Evolutionary conservation across 2,797 vertebrate genomes (phyloP), one percentile per base, ranked within the genome.

Genomic region (Gymnopithys bicolor): DNA sequence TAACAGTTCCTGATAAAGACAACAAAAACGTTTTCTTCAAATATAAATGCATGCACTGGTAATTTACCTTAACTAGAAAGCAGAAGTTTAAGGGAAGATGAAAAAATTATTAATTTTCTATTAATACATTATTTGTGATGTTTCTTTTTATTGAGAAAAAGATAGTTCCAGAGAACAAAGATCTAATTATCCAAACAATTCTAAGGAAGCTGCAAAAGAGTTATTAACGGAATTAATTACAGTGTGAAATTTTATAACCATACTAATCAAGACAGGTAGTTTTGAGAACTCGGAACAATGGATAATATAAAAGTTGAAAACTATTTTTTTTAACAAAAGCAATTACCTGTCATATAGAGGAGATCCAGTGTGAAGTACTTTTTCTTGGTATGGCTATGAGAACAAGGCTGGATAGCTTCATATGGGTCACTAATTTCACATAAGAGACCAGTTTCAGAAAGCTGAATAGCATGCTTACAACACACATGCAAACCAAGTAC

Each of bases 1-100:
- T 15, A 9, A n/a, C 9, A 63, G 22, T 43, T 88, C 19, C 33
- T 89, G 28, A 69, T 17, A 25, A 90, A 51, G 11, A 73, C 28
- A 80, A 37, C 7, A 82, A 90, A 91, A 90, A 12, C 13, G 11
- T 55, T 82, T 94, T 94, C 84, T 87, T 71, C 17, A 90, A 53
- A 69, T 77, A 82, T 25, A 75, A 89, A 86, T 74, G 19, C 33
- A 55, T 60, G 32, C n/a, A 74, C 27, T 76, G 5, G 12, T 59
- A 58, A 84, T 62, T 87, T 91, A 25, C 28, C 84, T 81, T 39
- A 13, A 73, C 55, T n/a, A 69, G 46, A 93, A 95, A 69, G 41
- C 3, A 10, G 8, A 79, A 87, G 28, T 45, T 48, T 63, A 76
- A 89, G 33, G 27, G 15, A 66, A 73, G 32, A 56, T 53, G 93